These are phyloP conservation scores for Meloe dianella DNA, from an alignment of 2,888 invertebrate species.

Conservation along the genomic window DNA sequence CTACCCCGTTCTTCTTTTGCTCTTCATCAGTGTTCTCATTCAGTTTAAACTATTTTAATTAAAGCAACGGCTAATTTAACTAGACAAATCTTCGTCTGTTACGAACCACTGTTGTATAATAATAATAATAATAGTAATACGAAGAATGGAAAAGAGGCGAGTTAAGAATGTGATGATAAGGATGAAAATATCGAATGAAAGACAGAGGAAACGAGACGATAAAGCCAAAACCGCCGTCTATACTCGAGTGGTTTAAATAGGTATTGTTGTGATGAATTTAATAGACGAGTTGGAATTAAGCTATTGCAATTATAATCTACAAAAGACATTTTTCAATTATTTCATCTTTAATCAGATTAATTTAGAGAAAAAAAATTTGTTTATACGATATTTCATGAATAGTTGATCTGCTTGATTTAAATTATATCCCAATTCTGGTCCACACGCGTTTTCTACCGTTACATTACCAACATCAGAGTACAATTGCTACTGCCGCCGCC, in stretches of 20 bases:
- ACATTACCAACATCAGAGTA: constrained; percentile 23
- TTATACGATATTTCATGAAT: neutral
- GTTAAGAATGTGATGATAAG: constrained; percentile 1
- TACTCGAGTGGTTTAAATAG: neutral
- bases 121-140: constrained; percentile 1
- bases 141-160: neutral
- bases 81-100: constrained; percentile 54
- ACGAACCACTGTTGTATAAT: neutral
- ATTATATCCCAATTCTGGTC: neutral
- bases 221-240: neutral
- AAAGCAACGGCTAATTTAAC: constrained; percentile 61
- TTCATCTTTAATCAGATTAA: neutral
- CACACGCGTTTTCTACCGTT: constrained; percentile 11
- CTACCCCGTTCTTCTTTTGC: constrained; percentile 35
- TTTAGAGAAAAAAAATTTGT: too few species aligned
- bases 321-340: neutral
- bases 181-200: neutral
- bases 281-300: constrained; percentile 2
- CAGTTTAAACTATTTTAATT: constrained; percentile 60
- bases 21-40: constrained; percentile 57
- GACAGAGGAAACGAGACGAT: neutral
- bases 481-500: constrained; percentile 19
- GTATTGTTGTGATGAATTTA: constrained; percentile 6
- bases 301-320: neutral
- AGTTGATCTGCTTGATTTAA: neutral